These are phyloP conservation scores for Chironomus tepperi DNA, from an alignment of 1,140 invertebrate genomes.

Conservation along the genomic window DNA sequence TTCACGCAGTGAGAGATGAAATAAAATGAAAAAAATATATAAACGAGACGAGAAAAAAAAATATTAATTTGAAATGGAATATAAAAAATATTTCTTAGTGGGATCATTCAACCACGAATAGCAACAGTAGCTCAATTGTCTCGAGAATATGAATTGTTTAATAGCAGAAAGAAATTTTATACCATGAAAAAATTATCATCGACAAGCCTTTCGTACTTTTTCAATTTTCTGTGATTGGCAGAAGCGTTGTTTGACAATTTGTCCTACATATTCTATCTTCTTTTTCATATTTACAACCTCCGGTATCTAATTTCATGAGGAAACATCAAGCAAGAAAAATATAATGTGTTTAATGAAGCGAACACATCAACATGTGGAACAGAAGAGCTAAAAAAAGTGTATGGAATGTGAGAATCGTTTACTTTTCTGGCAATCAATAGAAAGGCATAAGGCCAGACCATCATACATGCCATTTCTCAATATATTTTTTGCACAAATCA, in stretches of 20 bases:
- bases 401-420: neutral
- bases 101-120: slow-evolving; percentile 9
- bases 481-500: neutral
- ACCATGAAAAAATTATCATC: neutral
- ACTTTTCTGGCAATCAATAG: neutral
- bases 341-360: too few species aligned
- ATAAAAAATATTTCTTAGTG: neutral
- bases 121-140: slow-evolving; percentile 5
- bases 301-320: neutral
- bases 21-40: too few species aligned
- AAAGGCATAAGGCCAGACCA: neutral
- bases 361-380: neutral
- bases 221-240: neutral
- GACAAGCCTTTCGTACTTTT: too few species aligned
- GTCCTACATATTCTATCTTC: neutral
- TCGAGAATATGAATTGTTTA: neutral
- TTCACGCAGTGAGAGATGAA: neutral
- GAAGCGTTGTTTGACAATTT: neutral
- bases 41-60: neutral
- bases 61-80: neutral
- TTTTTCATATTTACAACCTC: neutral
- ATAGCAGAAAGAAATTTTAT: neutral
- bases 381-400: neutral
- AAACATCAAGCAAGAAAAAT: neutral
- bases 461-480: neutral